A percentile compares a stretch with the other conserved stretches of the same genome.
These are phyloP conservation scores for Saguinus midas DNA, from an alignment of 2,113 vertebrate genomes.

Conservation along the genomic window DNA sequence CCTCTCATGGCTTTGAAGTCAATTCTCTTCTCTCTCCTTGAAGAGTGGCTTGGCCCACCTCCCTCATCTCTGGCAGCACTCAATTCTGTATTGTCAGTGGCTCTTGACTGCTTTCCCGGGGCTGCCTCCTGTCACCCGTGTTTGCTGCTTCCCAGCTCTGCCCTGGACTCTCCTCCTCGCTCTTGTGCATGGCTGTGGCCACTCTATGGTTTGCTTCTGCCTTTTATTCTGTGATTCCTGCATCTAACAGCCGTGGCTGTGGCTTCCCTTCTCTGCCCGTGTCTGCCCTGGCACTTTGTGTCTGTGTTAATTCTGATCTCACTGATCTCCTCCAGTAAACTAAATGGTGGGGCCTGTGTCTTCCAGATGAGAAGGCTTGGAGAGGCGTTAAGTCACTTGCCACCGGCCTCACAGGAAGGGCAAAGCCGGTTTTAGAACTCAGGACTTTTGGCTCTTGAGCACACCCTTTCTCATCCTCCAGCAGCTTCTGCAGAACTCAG, in stretches of 20 bases:
- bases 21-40: background rate
- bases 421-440: background rate
- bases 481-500: background rate
- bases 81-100: background rate
- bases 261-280: no score
- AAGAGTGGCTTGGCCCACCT: rapidly evolving
- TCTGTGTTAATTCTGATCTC: background rate
- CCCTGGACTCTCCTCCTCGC: background rate
- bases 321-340: background rate
- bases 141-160: background rate
- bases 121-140: rapidly evolving
- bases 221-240: background rate
- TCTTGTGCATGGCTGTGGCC: background rate
- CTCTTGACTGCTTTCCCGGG: background rate
- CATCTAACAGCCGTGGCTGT: rapidly evolving
- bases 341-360: background rate
- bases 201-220: background rate
- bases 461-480: background rate
- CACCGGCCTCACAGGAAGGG: background rate
- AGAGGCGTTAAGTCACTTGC: background rate
- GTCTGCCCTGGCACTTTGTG: no score
- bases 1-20: background rate
- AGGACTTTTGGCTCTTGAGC: background rate
- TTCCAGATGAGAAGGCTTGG: background rate
- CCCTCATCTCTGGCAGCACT: background rate